Percentiles rank a stretch among this genome's conserved stretches.
phyloP scores from a whole-genome alignment of 2,113 vertebrate genomes.

The Ctenodactylus gundi region DNA sequence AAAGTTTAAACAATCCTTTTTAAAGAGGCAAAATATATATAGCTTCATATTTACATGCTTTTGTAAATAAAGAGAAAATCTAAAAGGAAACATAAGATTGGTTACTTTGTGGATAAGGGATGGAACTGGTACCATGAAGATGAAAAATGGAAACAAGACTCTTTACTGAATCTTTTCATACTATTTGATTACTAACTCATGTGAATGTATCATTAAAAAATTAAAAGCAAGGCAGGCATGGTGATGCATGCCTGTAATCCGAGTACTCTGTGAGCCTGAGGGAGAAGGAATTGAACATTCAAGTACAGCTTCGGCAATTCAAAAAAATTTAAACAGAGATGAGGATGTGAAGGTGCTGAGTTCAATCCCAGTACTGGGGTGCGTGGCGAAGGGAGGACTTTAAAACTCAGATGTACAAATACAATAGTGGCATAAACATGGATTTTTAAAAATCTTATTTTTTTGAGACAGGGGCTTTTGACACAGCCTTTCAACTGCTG shows the following conservation, averaged over 20 bases:
- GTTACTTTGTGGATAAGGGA: neutral
- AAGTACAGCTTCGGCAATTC: too few species aligned
- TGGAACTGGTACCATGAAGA: neutral
- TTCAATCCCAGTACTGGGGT: too few species aligned
- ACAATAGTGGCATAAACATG: neutral
- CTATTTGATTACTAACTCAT: neutral
- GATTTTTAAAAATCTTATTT: too few species aligned
- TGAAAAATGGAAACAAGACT: slow-evolving; percentile 15
- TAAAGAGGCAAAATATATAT: neutral
- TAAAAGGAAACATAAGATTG: neutral
- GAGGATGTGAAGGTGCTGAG: too few species aligned
- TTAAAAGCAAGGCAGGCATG: neutral
- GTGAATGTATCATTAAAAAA: slow-evolving; percentile 24
- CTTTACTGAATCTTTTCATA: neutral
- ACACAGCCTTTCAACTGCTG: too few species aligned
- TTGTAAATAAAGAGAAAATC: slow-evolving; percentile 36
- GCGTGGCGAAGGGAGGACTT: too few species aligned
- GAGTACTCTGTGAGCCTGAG: too few species aligned
- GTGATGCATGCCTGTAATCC: too few species aligned
- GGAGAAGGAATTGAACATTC: too few species aligned
- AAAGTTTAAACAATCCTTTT: neutral
- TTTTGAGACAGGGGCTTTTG: too few species aligned
- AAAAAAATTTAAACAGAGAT: too few species aligned
- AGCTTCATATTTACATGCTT: slow-evolving; percentile 34
- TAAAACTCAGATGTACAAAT: neutral